Percentiles rank a stretch among this genome's conserved stretches.
These are phyloP conservation scores for Amphimedon queenslandica DNA, from an alignment of 37 sponge, comb jelly and placozoan genomes.

Conservation along the genomic window DNA sequence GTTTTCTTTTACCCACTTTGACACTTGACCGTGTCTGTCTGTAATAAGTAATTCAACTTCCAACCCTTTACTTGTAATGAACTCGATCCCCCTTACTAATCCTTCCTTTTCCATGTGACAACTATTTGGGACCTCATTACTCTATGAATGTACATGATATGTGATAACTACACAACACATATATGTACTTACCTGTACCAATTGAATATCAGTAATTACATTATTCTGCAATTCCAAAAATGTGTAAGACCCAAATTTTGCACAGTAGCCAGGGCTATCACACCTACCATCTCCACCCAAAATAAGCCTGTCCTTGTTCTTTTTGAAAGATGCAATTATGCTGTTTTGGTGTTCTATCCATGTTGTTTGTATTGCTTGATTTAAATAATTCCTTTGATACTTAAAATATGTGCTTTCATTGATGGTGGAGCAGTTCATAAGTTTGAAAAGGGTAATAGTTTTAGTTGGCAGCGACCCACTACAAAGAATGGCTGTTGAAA, in stretches of 20 bases:
- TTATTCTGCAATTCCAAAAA: conserved; percentile 30
- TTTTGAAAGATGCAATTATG: conserved; percentile 16
- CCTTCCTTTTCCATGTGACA: conserved; percentile 15
- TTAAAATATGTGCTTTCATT: conserved; percentile 37
- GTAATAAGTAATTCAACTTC: not conserved
- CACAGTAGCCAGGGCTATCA: conserved; percentile 56
- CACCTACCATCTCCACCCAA: conserved; percentile 62
- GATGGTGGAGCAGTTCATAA: conserved; percentile 12
- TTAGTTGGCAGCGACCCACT: conserved; percentile 48
- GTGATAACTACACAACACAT: not conserved
- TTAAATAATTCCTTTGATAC: conserved; percentile 38
- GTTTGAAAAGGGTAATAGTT: conserved; percentile 19
- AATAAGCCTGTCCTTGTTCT: not conserved
- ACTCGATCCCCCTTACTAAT: not conserved
- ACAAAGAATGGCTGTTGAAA: conserved; percentile 42
- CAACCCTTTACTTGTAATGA: not conserved
- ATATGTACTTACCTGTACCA: conserved; percentile 49
- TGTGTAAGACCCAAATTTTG: conserved; percentile 59
- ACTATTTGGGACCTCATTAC: conserved; percentile 16
- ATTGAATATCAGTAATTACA: conserved; percentile 38
- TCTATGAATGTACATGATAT: not conserved
- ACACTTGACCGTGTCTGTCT: conserved; percentile 45
- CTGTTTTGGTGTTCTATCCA: conserved; percentile 24
- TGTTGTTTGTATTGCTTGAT: conserved; percentile 19
- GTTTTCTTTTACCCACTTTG: conserved; percentile 34